Conservation (phyloP, 2,797 vertebrate species). For the Distichodus sexfasciatus region DNA sequence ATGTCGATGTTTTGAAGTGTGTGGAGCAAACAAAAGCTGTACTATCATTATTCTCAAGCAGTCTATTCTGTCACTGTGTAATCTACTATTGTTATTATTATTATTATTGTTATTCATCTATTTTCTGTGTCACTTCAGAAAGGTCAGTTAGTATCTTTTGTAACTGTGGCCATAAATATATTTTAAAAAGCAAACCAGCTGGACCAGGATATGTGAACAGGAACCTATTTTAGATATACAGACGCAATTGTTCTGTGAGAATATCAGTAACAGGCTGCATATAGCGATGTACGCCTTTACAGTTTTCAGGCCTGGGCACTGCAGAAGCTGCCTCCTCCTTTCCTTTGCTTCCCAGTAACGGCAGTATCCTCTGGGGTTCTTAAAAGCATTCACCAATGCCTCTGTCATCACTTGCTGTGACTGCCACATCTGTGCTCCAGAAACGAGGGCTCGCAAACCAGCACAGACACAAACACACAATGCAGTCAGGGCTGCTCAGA, state of each 20-base stretch:
- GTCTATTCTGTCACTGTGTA: background rate
- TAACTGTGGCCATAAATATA: background rate
- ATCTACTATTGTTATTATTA: background rate
- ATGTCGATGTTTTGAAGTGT: background rate
- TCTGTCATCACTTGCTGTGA: conserved; percentile 83
- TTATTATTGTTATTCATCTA: background rate
- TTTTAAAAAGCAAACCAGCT: background rate
- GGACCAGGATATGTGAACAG: background rate
- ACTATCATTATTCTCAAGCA: background rate
- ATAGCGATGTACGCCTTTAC: conserved; percentile 29
- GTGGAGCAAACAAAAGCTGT: background rate
- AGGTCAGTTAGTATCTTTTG: background rate
- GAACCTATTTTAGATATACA: conserved; percentile 4
- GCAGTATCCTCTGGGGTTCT: conserved; percentile 78
- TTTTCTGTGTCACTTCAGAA: conserved; percentile 16
- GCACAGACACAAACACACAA: conserved; percentile 74
- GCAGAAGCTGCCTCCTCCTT: conserved; percentile 62
- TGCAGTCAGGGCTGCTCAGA: conserved; percentile 64
- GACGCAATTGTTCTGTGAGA: conserved; percentile 21
- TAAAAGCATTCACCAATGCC: conserved; percentile 83
- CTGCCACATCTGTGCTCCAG: conserved; percentile 82
- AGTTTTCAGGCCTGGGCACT: conserved; percentile 41
- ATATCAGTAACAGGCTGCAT: conserved; percentile 13
- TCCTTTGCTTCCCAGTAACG: conserved; percentile 67
- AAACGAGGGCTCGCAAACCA: conserved; percentile 77